Evolutionary conservation across 2,797 vertebrate species (phyloP).

Genomic region (Monodelphis domestica): DNA sequence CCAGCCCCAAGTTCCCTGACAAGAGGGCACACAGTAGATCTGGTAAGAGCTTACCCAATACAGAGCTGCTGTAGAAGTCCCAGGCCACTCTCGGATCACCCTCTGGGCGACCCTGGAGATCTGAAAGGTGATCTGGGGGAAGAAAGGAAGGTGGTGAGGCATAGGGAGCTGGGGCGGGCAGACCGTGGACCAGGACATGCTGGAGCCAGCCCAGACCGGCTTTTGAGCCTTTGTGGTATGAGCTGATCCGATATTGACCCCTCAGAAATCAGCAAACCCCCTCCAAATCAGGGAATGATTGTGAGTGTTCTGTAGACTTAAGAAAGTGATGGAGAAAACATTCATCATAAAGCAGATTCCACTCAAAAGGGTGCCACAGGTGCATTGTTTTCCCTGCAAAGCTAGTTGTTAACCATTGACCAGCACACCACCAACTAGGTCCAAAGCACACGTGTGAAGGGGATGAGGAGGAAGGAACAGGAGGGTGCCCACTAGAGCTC

Average conservation of each 20-base stretch:
- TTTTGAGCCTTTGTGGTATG: neutral
- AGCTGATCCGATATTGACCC: accelerated
- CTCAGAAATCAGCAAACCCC: neutral
- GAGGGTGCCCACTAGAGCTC: neutral
- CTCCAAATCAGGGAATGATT: neutral
- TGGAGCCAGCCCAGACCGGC: neutral
- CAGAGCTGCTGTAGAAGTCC: slow-evolving; percentile 97
- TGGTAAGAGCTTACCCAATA: slow-evolving; percentile 90
- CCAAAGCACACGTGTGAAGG: neutral
- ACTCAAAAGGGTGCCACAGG: neutral
- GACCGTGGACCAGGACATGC: neutral
- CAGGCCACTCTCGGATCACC: slow-evolving; percentile 91
- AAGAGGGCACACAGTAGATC: neutral
- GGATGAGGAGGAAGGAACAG: slow-evolving; percentile 9
- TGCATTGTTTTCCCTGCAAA: neutral
- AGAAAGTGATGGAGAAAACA: neutral
- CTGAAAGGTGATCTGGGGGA: slow-evolving; percentile 93
- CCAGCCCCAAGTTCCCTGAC: neutral
- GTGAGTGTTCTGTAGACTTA: neutral
- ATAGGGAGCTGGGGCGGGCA: neutral
- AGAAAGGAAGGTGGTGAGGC: neutral
- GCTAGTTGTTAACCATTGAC: neutral
- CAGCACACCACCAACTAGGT: neutral
- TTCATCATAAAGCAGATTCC: neutral
- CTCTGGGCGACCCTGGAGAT: slow-evolving; percentile 93